Evolutionary conservation across 2,888 invertebrate species (phyloP), one percentile per base, ranked within the genome.

Genomic region (Salpingus planirostris): DNA sequence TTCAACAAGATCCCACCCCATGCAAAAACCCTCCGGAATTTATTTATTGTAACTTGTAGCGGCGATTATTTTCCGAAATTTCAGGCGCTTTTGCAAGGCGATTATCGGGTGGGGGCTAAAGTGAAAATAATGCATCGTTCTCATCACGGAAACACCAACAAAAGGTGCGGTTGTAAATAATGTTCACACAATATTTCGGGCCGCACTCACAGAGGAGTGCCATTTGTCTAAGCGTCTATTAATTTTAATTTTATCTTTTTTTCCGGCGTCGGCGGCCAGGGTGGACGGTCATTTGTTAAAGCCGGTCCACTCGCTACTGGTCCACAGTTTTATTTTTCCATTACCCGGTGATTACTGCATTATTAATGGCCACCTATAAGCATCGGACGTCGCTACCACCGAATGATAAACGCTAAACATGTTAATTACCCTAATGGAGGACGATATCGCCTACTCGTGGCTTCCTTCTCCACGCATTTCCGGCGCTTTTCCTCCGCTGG

Each of bases 121-220:
- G 49, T 49, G 41, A 47, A 52, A 57, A 52, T 60, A 57, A 62
- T 60, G 56, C 59, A 62, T 62, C 48, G 55, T 52, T 47, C 52
- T 56, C 57, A 57, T 56, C 56, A 59, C 52, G 55, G 55, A 55
- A 57, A 53, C 57, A 57, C 54, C 55, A n/a, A 57, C 58, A 60
- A 59, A 59, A 63, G 61, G 61, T 61, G 61, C 52, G 60, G 58
- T 57, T 52, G 53, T 59, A 59, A 61, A 56, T 60, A 57, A 62
- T 60, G 60, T 62, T 60, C 58, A 58, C 61, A 59, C 58, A 59
- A 59, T 60, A 60, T 59, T 60, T 58, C 54, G 49, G 52, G 46
- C 54, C 49, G 52, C 49, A 54, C 54, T 53, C 55, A 52, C 52
- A 49, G 54, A 58, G 56, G 54, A 57, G 56, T 53, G 58, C 57